Percentiles rank a stretch among this genome's conserved stretches.
These are phyloP conservation scores for Siderastrea radians DNA, from an alignment of 92 coral and sea anemone genomes.

Conservation along the genomic window DNA sequence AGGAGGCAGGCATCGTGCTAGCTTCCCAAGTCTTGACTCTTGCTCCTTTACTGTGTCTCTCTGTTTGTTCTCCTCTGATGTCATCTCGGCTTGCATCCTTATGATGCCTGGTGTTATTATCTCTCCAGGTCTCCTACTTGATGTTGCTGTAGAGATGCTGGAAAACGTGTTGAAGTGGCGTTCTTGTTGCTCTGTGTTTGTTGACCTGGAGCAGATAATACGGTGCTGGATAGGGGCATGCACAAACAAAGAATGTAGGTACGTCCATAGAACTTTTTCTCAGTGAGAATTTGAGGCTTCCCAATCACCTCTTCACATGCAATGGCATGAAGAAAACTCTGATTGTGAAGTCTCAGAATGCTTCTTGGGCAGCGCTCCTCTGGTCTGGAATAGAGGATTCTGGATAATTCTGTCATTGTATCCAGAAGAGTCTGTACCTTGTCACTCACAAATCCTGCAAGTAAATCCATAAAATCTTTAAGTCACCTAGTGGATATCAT, in stretches of 20 bases:
- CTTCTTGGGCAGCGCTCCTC: conserved; percentile 34
- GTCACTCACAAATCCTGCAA: conserved; percentile 17
- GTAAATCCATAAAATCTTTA: background rate
- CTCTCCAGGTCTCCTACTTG: conserved; percentile 53
- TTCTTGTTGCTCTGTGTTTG: conserved; percentile 45
- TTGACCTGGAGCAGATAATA: conserved; percentile 25
- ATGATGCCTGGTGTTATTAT: conserved; percentile 57
- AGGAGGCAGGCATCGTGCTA: conserved; percentile 46
- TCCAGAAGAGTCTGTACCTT: conserved; percentile 37
- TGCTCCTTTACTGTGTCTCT: conserved; percentile 31
- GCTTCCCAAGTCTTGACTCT: conserved; percentile 43
- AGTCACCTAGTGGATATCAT: too few species aligned
- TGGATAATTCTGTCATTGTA: conserved; percentile 25
- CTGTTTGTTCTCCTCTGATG: conserved; percentile 11
- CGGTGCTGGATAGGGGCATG: conserved; percentile 38
- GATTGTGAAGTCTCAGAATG: conserved; percentile 42
- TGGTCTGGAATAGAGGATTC: background rate
- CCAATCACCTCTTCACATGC: conserved; percentile 37
- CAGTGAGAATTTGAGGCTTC: conserved; percentile 29
- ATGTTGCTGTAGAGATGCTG: conserved; percentile 43
- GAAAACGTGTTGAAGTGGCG: conserved; percentile 28
- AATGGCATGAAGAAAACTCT: conserved; percentile 33
- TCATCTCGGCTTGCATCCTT: conserved; percentile 49
- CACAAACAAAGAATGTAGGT: conserved; percentile 42
- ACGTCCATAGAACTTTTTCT: conserved; percentile 42